Conservation (phyloP, 2,888 invertebrate species). For the Calephelis perditalis region DNA sequence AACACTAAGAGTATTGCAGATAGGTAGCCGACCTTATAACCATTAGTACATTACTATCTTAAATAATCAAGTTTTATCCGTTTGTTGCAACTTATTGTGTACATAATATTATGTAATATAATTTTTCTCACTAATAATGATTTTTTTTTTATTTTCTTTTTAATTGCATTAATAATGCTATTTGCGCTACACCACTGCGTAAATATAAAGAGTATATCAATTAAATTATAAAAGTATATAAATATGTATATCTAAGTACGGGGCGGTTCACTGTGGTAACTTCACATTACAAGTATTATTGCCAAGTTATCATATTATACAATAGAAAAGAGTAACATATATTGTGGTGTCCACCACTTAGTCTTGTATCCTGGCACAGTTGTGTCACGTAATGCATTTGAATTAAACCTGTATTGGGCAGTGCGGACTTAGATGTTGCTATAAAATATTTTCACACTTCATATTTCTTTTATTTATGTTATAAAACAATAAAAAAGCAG, state of each 20-base stretch:
- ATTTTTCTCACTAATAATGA: too few species aligned
- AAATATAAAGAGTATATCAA: background rate
- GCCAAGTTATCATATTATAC: conserved; percentile 5
- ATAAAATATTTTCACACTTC: background rate
- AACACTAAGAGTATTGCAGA: too few species aligned
- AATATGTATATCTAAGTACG: conserved; percentile 1
- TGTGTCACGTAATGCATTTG: background rate
- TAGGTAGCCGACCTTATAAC: too few species aligned
- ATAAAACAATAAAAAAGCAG: too few species aligned
- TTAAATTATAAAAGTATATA: background rate
- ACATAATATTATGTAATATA: too few species aligned
- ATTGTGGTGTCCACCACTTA: background rate
- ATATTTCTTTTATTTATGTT: too few species aligned
- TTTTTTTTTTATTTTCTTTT: too few species aligned
- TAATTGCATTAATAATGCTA: too few species aligned
- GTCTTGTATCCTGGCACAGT: conserved; percentile 9
- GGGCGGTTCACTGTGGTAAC: conserved; percentile 10
- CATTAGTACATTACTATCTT: too few species aligned
- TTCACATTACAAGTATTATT: conserved; percentile 9
- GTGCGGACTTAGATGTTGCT: conserved; percentile 1
- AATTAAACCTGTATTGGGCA: conserved; percentile 6
- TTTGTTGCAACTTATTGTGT: too few species aligned
- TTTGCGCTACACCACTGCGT: background rate
- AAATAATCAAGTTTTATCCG: too few species aligned
- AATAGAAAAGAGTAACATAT: background rate